Evolutionary conservation across 2,113 vertebrate genomes (phyloP).

Genomic region (Onychostoma macrolepis): DNA sequence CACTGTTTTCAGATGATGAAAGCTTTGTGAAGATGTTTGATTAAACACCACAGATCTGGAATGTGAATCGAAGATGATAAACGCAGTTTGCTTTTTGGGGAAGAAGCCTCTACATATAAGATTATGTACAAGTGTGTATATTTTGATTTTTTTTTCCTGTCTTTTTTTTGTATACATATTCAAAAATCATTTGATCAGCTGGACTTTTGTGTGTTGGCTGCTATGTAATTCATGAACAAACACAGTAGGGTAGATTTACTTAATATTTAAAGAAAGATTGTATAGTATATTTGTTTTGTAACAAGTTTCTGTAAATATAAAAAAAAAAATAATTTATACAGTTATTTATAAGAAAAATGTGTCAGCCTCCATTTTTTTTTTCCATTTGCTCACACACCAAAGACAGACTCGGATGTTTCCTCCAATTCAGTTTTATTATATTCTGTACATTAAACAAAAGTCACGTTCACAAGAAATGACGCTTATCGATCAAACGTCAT

Average conservation of each 20-base stretch:
- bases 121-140: conserved; percentile 94
- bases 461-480: conserved; percentile 53
- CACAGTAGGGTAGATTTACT: conserved; percentile 97
- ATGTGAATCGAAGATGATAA: conserved; percentile 89
- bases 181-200: conserved; percentile 94
- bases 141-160: conserved; percentile 60
- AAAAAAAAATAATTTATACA: conserved; percentile 99
- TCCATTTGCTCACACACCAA: background rate
- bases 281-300: conserved; percentile 99
- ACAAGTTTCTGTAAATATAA: conserved; percentile 99
- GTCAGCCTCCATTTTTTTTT: conserved; percentile 56
- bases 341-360: conserved; percentile 95
- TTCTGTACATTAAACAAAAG: conserved; percentile 80
- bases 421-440: conserved; percentile 72
- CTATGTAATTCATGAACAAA: conserved; percentile 99
- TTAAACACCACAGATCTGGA: conserved; percentile 89
- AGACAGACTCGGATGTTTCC: conserved; percentile 39
- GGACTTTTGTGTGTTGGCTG: conserved; percentile 96
- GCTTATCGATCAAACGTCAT: conserved; percentile 40
- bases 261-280: conserved; percentile 99
- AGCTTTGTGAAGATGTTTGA: conserved; percentile 63
- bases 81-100: conserved; percentile 74
- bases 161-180: conserved; percentile 85
- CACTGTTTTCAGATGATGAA: conserved; percentile 65
- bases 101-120: conserved; percentile 86